Evolutionary conservation across 2,113 vertebrate species (phyloP).

Genomic region (Tragelaphus scriptus): DNA sequence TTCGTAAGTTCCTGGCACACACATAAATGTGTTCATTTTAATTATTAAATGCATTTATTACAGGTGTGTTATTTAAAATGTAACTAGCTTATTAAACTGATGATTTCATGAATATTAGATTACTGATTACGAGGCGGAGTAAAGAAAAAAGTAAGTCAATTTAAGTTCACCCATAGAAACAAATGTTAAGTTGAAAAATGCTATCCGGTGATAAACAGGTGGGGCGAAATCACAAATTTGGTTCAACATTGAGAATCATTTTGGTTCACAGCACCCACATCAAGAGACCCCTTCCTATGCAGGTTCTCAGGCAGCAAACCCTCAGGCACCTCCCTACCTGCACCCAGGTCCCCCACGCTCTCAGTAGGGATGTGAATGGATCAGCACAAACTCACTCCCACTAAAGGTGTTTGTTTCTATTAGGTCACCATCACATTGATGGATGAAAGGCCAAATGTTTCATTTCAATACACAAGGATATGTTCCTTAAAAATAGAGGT

Average conservation of each 20-base stretch:
- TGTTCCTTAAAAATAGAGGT: background rate
- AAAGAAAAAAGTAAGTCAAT: background rate
- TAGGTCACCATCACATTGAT: background rate
- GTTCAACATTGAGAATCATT: background rate
- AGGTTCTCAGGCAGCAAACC: background rate
- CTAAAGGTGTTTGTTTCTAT: fast-evolving
- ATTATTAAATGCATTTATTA: background rate
- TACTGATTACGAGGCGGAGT: background rate
- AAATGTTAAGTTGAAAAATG: background rate
- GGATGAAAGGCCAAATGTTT: background rate
- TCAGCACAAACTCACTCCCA: background rate
- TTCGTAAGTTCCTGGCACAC: background rate
- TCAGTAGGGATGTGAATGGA: fast-evolving
- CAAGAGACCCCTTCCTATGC: background rate
- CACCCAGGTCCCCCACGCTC: no score
- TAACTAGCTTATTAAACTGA: background rate
- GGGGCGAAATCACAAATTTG: background rate
- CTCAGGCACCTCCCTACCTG: background rate
- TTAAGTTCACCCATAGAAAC: background rate
- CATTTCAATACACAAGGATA: background rate
- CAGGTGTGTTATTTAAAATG: background rate
- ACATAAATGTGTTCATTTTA: background rate
- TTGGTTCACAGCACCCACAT: background rate
- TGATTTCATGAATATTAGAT: background rate
- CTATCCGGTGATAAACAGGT: fast-evolving